phyloP scores from a whole-genome alignment of 2,888 invertebrate species.

The Nomada flava region DNA sequence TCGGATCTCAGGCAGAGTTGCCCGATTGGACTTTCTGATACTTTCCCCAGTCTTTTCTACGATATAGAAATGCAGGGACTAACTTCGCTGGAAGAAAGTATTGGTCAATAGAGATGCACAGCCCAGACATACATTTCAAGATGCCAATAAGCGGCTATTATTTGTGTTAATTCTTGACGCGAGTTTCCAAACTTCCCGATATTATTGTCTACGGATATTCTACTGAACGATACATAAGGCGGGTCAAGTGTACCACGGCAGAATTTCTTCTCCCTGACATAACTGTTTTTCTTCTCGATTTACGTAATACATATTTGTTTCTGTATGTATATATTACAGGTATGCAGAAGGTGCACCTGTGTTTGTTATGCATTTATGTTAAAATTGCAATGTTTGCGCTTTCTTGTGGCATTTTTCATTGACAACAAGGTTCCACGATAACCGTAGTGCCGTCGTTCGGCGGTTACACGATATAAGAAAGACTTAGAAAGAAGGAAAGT shows the following conservation, averaged over 20 bases:
- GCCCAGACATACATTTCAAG: conserved; percentile 51
- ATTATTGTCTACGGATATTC: conserved; percentile 33
- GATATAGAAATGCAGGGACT: conserved; percentile 58
- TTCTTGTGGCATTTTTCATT: too few relatives aligned
- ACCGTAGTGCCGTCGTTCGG: too few relatives aligned
- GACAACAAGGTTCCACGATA: too few relatives aligned
- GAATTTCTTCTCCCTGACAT: conserved; percentile 10
- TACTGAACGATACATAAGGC: background rate
- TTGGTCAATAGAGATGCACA: conserved; percentile 67
- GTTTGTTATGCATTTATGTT: too few relatives aligned
- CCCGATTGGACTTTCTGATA: conserved; percentile 68
- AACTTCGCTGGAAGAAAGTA: conserved; percentile 50
- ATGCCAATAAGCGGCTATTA: conserved; percentile 69
- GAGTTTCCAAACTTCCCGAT: conserved; percentile 52
- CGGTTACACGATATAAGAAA: too few relatives aligned
- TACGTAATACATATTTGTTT: background rate
- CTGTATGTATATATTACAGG: too few relatives aligned
- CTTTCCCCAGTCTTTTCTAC: conserved; percentile 48
- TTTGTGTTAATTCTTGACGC: conserved; percentile 65
- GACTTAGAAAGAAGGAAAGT: too few relatives aligned
- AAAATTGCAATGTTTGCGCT: too few relatives aligned
- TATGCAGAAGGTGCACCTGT: too few relatives aligned
- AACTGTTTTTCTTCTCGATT: background rate
- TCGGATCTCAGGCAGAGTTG: conserved; percentile 66
- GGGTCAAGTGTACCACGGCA: conserved; percentile 7